phyloP scores from a whole-genome alignment of 2,113 vertebrate species.

The Rhabdornis inornatus region DNA sequence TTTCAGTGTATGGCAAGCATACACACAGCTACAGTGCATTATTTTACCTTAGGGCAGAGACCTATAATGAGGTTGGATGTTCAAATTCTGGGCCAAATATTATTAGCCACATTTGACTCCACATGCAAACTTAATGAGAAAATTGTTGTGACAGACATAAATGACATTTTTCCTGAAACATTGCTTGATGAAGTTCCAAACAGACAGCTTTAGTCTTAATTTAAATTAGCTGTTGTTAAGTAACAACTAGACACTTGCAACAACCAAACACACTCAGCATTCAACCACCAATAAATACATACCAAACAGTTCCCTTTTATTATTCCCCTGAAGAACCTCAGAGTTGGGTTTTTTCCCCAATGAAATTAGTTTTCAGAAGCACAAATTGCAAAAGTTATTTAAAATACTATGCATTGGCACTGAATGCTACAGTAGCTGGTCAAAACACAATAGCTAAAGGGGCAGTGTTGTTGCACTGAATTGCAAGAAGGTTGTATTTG shows the following conservation, averaged over 20 bases:
- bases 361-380: neutral
- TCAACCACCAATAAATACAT: neutral
- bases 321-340: neutral
- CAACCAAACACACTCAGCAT: neutral
- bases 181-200: neutral
- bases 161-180: neutral
- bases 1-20: neutral
- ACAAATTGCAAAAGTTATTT: neutral
- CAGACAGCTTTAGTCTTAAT: neutral
- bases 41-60: neutral
- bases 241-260: neutral
- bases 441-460: neutral
- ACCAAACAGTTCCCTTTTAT: neutral
- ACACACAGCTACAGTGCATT: neutral
- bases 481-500: neutral
- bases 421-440: neutral
- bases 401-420: neutral
- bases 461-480: neutral
- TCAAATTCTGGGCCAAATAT: neutral
- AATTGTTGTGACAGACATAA: neutral
- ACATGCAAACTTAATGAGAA: neutral
- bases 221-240: neutral
- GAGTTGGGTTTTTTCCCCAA: neutral
- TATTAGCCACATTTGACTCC: neutral
- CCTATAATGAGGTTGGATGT: neutral